Evolutionary conservation across 1,140 invertebrate species (phyloP).

Genomic region (Monomorium pharaonis): DNA sequence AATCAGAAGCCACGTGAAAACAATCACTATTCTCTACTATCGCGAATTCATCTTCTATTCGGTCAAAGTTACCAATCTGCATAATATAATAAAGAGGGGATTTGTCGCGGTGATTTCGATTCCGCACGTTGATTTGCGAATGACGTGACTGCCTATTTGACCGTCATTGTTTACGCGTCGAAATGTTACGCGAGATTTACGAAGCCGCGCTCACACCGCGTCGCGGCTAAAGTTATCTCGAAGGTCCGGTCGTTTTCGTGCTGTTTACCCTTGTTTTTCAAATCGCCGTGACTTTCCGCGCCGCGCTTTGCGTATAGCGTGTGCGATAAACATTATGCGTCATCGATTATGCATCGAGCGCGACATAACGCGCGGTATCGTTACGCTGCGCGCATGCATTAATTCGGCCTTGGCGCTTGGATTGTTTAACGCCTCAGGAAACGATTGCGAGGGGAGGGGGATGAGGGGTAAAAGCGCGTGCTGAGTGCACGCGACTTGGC

Average conservation of each 20-base stretch:
- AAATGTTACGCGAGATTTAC: background rate
- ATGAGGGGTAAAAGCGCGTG: background rate
- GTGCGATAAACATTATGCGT: slow-evolving; percentile 49
- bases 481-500: background rate
- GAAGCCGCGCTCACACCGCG: background rate
- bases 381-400: background rate
- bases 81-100: background rate
- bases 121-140: background rate
- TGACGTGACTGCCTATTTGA: background rate
- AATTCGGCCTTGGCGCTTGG: slow-evolving; percentile 26
- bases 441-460: no score
- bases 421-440: background rate
- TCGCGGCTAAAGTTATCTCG: slow-evolving; percentile 45
- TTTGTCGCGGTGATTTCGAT: background rate
- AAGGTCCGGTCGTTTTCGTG: slow-evolving; percentile 22
- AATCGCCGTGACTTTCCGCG: slow-evolving; percentile 39
- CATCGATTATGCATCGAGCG: slow-evolving; percentile 35
- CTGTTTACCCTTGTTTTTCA: slow-evolving; percentile 36
- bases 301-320: background rate
- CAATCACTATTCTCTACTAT: background rate
- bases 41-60: background rate
- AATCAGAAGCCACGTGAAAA: background rate
- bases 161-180: background rate
- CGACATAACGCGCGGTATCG: no score
- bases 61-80: background rate